These are phyloP conservation scores for Orthonychiurus folsomi DNA, from an alignment of 2,888 invertebrate genomes.

Conservation along the genomic window DNA sequence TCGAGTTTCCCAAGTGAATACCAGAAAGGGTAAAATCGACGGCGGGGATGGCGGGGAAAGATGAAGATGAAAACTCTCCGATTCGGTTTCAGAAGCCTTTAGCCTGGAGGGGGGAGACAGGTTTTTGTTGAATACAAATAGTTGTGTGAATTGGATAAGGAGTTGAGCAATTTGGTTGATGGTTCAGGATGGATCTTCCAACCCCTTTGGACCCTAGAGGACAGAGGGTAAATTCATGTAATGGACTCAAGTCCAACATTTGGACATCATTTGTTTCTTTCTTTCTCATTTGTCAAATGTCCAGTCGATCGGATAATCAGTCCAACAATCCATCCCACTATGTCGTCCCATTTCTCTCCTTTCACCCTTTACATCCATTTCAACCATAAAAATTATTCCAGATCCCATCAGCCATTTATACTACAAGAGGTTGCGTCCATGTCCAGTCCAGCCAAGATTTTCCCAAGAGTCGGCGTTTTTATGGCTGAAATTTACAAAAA, in stretches of 20 bases:
- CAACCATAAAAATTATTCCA: not conserved
- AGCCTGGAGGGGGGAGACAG: not conserved
- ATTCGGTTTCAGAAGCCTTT: not conserved
- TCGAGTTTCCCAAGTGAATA: constrained; percentile 4
- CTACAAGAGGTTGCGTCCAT: not conserved
- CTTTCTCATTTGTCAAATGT: constrained; percentile 30
- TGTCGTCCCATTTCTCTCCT: constrained; percentile 10
- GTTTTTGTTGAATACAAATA: constrained; percentile 21
- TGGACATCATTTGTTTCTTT: constrained; percentile 29
- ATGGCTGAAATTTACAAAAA: not conserved
- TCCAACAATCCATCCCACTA: constrained; percentile 5
- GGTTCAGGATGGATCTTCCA: constrained; percentile 13
- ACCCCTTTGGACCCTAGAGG: constrained; percentile 28
- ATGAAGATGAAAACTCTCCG: not conserved
- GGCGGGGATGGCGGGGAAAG: too few species aligned
- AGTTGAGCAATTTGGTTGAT: constrained; percentile 26
- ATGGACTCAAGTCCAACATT: constrained; percentile 26
- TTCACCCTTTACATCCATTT: not conserved
- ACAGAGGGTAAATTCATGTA: constrained; percentile 24
- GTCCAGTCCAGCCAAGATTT: not conserved
- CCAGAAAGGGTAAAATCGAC: not conserved
- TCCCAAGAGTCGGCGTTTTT: not conserved
- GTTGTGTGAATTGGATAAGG: constrained; percentile 30
- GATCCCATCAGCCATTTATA: not conserved
- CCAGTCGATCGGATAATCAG: constrained; percentile 28